Evolutionary conservation across 2,888 invertebrate genomes (phyloP).

Genomic region (Chelonus formosanus): DNA sequence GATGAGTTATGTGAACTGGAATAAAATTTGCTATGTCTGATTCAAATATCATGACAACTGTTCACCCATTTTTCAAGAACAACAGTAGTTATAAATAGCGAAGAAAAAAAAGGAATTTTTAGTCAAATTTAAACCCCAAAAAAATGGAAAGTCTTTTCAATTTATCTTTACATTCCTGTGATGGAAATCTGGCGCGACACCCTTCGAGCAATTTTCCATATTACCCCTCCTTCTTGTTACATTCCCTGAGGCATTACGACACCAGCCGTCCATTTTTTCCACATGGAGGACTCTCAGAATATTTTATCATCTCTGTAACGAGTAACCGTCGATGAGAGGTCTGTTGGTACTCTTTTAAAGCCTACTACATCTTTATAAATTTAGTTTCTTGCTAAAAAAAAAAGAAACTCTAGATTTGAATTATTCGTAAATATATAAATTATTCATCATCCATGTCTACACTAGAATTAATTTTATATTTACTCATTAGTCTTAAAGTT

Average conservation of each 20-base stretch:
- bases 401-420: neutral
- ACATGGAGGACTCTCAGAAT: conserved; percentile 11
- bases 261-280: conserved; percentile 22
- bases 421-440: conserved; percentile 9
- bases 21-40: conserved; percentile 9
- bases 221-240: conserved; percentile 25
- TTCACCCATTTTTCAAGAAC: conserved; percentile 17
- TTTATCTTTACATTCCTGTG: conserved; percentile 24
- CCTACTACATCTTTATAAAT: neutral
- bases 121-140: neutral
- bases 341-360: conserved; percentile 4
- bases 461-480: neutral
- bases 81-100: conserved; percentile 7
- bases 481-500: neutral
- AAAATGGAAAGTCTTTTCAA: conserved; percentile 30
- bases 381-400: no score
- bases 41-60: conserved; percentile 26
- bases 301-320: conserved; percentile 25
- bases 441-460: conserved; percentile 1
- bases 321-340: conserved; percentile 12
- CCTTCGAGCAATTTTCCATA: conserved; percentile 40
- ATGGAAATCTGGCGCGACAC: conserved; percentile 40
- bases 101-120: conserved; percentile 1
- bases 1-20: conserved; percentile 13
- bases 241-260: conserved; percentile 22